Conservation (phyloP, 2,888 invertebrate species). For the Lissocephala sabroskyi region DNA sequence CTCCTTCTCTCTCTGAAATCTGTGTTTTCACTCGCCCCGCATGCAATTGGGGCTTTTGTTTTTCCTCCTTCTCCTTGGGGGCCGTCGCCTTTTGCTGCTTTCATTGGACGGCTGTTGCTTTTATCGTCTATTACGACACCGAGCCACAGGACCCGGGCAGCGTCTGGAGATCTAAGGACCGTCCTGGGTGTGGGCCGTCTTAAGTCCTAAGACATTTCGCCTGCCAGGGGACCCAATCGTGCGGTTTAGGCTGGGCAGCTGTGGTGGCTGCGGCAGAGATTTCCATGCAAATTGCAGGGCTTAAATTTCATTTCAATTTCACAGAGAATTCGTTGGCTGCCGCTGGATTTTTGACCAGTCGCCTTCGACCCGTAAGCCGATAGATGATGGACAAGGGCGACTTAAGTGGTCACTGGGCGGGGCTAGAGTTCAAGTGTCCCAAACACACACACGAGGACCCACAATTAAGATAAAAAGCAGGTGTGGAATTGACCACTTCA, state of each 20-base stretch:
- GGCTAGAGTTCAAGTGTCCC: no score
- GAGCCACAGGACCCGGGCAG: slow-evolving; percentile 1
- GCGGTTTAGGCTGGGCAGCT: no score
- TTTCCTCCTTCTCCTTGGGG: slow-evolving; percentile 17
- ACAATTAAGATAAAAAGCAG: no score
- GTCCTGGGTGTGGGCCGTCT: slow-evolving; percentile 22
- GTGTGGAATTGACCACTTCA: no score
- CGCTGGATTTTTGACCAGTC: background rate
- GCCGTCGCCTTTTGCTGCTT: slow-evolving; percentile 12
- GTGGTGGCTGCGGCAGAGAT: slow-evolving; percentile 35
- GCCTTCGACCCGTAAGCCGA: background rate
- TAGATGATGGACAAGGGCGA: no score
- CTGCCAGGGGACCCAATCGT: slow-evolving; percentile 49
- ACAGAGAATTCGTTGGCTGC: slow-evolving; percentile 29
- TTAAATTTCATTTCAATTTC: slow-evolving; percentile 57
- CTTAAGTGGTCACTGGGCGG: slow-evolving; percentile 1
- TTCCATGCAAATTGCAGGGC: slow-evolving; percentile 55
- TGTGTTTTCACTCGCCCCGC: slow-evolving; percentile 33
- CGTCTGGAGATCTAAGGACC: slow-evolving; percentile 24
- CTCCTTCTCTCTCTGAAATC: slow-evolving; percentile 19
- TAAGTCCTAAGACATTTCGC: slow-evolving; percentile 49
- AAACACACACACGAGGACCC: no score
- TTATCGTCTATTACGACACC: slow-evolving; percentile 57
- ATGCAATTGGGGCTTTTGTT: slow-evolving; percentile 35
- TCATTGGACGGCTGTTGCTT: slow-evolving; percentile 35